Percentiles rank a stretch among this genome's conserved stretches.
Conservation (phyloP, 2,113 vertebrate species). For the Hyla sarda region DNA sequence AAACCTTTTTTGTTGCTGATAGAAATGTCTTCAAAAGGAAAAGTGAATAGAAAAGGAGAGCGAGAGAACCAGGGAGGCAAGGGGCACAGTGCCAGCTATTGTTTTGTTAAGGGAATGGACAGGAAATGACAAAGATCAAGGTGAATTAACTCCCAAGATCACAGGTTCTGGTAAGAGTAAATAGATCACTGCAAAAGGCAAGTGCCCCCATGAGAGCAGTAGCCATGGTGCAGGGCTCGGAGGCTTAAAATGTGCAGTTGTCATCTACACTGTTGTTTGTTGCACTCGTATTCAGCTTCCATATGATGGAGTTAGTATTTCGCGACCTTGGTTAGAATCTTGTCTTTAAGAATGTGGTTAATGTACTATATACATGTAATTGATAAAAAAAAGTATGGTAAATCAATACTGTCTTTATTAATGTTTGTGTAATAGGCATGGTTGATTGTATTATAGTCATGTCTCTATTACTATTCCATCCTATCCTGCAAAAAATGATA, state of each 20-base stretch:
- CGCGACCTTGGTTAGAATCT: background rate
- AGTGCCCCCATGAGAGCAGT: conserved; percentile 3
- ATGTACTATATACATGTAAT: background rate
- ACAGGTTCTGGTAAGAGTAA: conserved; percentile 24
- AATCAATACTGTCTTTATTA: background rate
- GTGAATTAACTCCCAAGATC: background rate
- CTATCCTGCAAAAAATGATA: too few species aligned
- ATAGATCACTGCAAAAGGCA: conserved; percentile 38
- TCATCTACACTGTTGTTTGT: conserved; percentile 36
- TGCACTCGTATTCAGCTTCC: background rate
- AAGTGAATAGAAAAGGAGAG: background rate
- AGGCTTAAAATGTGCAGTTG: background rate
- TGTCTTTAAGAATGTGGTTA: background rate
- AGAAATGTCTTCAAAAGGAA: conserved; percentile 23
- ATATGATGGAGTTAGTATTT: background rate
- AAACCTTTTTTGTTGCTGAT: conserved; percentile 9
- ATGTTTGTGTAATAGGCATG: too few species aligned
- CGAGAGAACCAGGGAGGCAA: background rate
- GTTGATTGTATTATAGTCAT: too few species aligned
- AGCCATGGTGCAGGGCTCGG: conserved; percentile 34
- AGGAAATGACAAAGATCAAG: conserved; percentile 37
- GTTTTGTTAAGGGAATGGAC: conserved; percentile 30
- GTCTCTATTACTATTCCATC: too few species aligned
- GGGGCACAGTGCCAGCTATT: conserved; percentile 19
- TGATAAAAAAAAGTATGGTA: background rate